Evolutionary conservation across 2,888 invertebrate genomes (phyloP).

Genomic region (Aleiodes leptofemur): DNA sequence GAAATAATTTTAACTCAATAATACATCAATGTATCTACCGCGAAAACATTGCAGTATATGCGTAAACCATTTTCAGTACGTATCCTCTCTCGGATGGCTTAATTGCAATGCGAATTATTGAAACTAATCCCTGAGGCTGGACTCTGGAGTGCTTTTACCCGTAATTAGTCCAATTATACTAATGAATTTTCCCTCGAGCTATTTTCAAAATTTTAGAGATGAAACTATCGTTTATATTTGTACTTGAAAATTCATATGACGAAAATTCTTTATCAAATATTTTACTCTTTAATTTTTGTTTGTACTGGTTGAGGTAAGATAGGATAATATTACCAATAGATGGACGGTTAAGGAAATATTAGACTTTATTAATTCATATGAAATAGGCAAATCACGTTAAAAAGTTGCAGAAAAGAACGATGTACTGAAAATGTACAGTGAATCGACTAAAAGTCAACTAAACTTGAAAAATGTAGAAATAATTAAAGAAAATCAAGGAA

Average conservation of each 20-base stretch:
- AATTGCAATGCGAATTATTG: slow-evolving; percentile 30
- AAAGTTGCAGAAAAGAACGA: too few species aligned
- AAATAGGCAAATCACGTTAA: too few species aligned
- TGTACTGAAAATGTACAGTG: too few species aligned
- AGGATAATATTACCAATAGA: too few species aligned
- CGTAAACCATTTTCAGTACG: not conserved
- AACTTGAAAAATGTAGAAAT: too few species aligned
- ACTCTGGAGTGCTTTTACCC: slow-evolving; percentile 12
- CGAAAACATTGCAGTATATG: not conserved
- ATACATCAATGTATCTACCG: not conserved
- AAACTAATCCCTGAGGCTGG: slow-evolving; percentile 22
- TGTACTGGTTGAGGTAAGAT: too few species aligned
- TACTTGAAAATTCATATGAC: too few species aligned
- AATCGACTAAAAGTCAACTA: too few species aligned
- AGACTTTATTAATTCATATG: too few species aligned
- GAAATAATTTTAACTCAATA: not conserved
- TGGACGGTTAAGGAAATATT: too few species aligned
- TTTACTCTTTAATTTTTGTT: slow-evolving; percentile 26
- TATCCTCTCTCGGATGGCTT: not conserved
- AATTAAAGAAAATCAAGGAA: too few species aligned
- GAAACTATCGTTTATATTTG: slow-evolving; percentile 13
- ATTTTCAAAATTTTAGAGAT: slow-evolving; percentile 20
- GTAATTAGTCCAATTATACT: slow-evolving; percentile 29
- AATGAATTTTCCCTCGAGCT: slow-evolving; percentile 23
- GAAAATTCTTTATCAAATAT: not conserved